phyloP scores from a whole-genome alignment of 2,888 invertebrate genomes.

The Eubasilissa splendida region DNA sequence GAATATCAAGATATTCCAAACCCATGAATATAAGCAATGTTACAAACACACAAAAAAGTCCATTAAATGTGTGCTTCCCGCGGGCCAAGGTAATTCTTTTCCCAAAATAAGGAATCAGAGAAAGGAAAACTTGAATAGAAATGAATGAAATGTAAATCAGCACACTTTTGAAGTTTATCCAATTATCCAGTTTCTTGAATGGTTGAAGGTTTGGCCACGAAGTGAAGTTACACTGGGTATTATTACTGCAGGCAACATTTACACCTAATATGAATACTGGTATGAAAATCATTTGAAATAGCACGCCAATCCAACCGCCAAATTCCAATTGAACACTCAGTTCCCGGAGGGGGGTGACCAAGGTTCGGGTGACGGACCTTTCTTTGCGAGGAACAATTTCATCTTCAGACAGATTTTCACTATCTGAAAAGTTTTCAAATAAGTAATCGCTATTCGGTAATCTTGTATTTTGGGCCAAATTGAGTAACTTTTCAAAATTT shows the following conservation, averaged over 20 bases:
- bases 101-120: conserved; percentile 73
- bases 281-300: conserved; percentile 63
- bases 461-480: conserved; percentile 50
- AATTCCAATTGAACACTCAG: conserved; percentile 64
- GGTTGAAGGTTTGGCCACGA: conserved; percentile 62
- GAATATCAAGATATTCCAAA: conserved; percentile 70
- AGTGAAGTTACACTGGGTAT: conserved; percentile 64
- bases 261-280: conserved; percentile 65
- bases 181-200: conserved; percentile 62
- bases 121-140: conserved; percentile 68
- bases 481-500: conserved; percentile 63
- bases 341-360: conserved; percentile 67
- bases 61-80: conserved; percentile 73
- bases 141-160: conserved; percentile 66
- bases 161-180: conserved; percentile 64
- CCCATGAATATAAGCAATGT: conserved; percentile 64
- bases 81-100: conserved; percentile 66
- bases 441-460: conserved; percentile 60
- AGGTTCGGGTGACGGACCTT: conserved; percentile 65
- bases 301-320: conserved; percentile 66
- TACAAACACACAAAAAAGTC: conserved; percentile 70
- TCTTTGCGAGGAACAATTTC: conserved; percentile 62
- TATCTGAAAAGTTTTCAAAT: conserved; percentile 67
- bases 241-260: conserved; percentile 64
- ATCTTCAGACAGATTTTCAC: conserved; percentile 65